phyloP scores from a whole-genome alignment of 2,888 invertebrate genomes.

The Caenorhabditis sp. region DNA sequence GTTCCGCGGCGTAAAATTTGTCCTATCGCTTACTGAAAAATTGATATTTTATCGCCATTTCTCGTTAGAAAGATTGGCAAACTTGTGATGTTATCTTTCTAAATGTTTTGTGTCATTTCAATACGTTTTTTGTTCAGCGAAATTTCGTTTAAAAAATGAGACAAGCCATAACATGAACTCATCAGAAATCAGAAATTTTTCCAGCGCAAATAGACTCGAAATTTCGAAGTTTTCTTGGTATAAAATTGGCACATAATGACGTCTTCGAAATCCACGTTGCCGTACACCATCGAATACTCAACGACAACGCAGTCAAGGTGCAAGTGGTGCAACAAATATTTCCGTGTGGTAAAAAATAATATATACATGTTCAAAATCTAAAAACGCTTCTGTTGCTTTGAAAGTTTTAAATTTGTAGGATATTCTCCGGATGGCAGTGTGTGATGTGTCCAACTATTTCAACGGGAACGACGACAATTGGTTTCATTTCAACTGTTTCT shows the following conservation, averaged over 20 bases:
- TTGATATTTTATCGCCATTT: neutral
- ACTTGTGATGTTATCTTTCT: neutral
- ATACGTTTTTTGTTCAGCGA: neutral
- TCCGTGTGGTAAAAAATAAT: slow-evolving; percentile 64
- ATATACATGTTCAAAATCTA: neutral
- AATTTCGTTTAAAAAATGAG: neutral
- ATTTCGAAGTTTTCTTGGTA: neutral
- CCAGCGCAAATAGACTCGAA: too few relatives aligned
- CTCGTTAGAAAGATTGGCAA: too few relatives aligned
- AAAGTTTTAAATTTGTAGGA: slow-evolving; percentile 43
- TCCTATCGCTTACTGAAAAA: neutral
- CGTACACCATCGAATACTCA: slow-evolving; percentile 72
- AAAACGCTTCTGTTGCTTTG: neutral
- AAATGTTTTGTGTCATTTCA: too few relatives aligned
- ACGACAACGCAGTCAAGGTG: slow-evolving; percentile 65
- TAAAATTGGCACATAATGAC: neutral
- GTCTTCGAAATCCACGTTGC: slow-evolving; percentile 44
- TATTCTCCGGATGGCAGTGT: slow-evolving; percentile 65
- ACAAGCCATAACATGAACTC: too few relatives aligned
- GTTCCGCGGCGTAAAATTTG: neutral
- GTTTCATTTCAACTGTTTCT: slow-evolving; percentile 81
- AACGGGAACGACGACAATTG: slow-evolving; percentile 76
- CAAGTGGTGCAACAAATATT: slow-evolving; percentile 70
- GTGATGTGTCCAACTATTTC: slow-evolving; percentile 67
- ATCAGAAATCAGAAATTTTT: too few relatives aligned